These are phyloP conservation scores for Punctoribates punctum DNA, from an alignment of 2,888 invertebrate genomes.

Conservation along the genomic window DNA sequence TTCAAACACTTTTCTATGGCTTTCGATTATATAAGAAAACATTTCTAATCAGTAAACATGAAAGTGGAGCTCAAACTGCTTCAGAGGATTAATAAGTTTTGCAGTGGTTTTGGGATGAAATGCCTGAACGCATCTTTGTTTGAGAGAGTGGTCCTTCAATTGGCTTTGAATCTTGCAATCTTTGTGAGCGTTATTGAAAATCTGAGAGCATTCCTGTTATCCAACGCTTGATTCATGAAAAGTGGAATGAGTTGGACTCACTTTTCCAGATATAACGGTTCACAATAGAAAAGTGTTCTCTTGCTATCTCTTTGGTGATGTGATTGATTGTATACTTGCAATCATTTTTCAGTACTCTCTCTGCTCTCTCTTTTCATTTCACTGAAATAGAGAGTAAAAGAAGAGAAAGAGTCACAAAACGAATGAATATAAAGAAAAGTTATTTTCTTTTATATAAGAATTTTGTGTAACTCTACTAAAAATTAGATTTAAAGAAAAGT, in stretches of 20 bases:
- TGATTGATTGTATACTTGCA: slow-evolving; percentile 31
- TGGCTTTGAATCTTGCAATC: background rate
- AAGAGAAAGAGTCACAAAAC: background rate
- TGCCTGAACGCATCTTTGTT: slow-evolving; percentile 5
- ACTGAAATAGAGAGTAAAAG: background rate
- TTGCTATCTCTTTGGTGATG: slow-evolving; percentile 20
- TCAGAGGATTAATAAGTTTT: background rate
- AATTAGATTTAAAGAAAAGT: slow-evolving; percentile 26
- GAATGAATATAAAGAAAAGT: slow-evolving; percentile 27
- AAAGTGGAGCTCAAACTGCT: background rate
- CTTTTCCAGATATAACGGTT: slow-evolving; percentile 14
- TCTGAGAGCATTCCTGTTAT: slow-evolving; percentile 18
- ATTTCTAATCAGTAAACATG: background rate
- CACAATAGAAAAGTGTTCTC: slow-evolving; percentile 24
- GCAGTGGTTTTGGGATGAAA: slow-evolving; percentile 13
- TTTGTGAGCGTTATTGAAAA: slow-evolving; percentile 7
- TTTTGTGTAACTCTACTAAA: background rate
- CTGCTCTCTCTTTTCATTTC: slow-evolving; percentile 11
- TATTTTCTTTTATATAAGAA: slow-evolving; percentile 24
- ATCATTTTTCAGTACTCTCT: slow-evolving; percentile 10
- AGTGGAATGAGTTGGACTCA: background rate
- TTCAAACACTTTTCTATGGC: too few species aligned
- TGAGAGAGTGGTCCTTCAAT: slow-evolving; percentile 1
- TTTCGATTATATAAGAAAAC: background rate
- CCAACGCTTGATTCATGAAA: background rate